phyloP scores from a whole-genome alignment of 2,797 vertebrate species.

The Malurus leucopterus region DNA sequence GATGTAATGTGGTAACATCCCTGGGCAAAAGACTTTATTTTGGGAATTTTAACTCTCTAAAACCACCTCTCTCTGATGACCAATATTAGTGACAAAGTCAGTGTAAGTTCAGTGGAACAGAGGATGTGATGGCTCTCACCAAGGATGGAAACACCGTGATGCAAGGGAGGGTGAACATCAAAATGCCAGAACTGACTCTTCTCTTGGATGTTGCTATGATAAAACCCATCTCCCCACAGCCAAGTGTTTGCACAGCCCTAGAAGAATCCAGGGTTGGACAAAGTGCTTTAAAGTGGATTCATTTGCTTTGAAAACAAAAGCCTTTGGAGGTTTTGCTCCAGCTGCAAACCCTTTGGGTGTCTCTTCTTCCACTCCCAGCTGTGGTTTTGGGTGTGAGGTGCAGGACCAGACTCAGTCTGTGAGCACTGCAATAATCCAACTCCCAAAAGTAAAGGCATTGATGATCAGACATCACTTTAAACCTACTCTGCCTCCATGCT shows the following conservation, averaged over 20 bases:
- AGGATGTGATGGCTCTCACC: neutral
- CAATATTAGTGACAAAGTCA: neutral
- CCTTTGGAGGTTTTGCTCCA: neutral
- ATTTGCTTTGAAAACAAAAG: neutral
- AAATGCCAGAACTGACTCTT: neutral
- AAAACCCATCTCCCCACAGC: neutral
- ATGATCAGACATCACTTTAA: neutral
- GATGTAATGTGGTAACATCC: neutral
- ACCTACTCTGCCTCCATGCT: neutral
- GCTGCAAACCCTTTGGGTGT: neutral
- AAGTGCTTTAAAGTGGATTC: neutral
- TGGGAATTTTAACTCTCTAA: neutral
- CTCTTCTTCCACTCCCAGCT: neutral
- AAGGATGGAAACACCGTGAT: neutral
- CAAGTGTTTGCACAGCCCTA: neutral
- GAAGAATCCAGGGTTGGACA: neutral
- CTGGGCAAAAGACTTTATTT: neutral
- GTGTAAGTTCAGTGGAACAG: neutral
- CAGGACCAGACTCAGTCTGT: neutral
- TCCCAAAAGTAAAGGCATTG: neutral
- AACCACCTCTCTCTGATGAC: neutral
- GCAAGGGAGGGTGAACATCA: neutral
- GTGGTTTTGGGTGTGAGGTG: neutral
- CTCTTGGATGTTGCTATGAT: neutral
- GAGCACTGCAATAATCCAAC: neutral